Evolutionary conservation across 2,797 vertebrate species (phyloP).

Genomic region (Brachymystax lenok): DNA sequence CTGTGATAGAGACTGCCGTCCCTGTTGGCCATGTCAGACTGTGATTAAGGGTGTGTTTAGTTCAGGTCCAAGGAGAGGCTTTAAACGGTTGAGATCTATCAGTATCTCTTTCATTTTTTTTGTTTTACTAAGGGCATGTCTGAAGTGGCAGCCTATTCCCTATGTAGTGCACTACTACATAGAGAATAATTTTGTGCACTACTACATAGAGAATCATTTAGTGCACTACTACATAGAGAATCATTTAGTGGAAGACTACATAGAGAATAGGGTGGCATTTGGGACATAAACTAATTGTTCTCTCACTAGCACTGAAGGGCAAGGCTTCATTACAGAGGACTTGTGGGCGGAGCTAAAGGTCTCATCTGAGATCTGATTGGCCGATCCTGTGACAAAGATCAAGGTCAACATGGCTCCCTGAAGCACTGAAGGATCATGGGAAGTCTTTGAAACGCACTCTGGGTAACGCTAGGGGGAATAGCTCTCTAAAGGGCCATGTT

Average conservation of each 20-base stretch:
- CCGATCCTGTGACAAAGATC: constrained; percentile 34
- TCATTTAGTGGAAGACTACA: constrained; percentile 50
- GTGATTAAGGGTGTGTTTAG: constrained; percentile 74
- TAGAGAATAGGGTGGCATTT: neutral
- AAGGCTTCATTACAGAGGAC: constrained; percentile 22
- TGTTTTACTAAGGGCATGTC: neutral
- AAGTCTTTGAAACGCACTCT: constrained; percentile 37
- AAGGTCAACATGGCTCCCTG: constrained; percentile 44
- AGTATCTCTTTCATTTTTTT: constrained; percentile 44
- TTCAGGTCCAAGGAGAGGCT: constrained; percentile 63
- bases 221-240: neutral
- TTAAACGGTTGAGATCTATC: constrained; percentile 68
- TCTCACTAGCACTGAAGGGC: constrained; percentile 47
- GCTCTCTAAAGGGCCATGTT: constrained; percentile 20
- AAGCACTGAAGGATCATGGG: constrained; percentile 22
- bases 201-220: constrained; percentile 7
- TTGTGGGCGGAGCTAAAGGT: constrained; percentile 27
- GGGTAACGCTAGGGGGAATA: constrained; percentile 19
- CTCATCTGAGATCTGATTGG: constrained; percentile 35
- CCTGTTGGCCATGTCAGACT: constrained; percentile 45
- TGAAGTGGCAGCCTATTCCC: constrained; percentile 5
- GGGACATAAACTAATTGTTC: neutral
- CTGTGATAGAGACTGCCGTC: constrained; percentile 72
- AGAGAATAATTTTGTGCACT: neutral
- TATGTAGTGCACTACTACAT: constrained; percentile 4